These are phyloP conservation scores for Acyrthosiphon pisum DNA, from an alignment of 1,140 invertebrate genomes.

Conservation along the genomic window DNA sequence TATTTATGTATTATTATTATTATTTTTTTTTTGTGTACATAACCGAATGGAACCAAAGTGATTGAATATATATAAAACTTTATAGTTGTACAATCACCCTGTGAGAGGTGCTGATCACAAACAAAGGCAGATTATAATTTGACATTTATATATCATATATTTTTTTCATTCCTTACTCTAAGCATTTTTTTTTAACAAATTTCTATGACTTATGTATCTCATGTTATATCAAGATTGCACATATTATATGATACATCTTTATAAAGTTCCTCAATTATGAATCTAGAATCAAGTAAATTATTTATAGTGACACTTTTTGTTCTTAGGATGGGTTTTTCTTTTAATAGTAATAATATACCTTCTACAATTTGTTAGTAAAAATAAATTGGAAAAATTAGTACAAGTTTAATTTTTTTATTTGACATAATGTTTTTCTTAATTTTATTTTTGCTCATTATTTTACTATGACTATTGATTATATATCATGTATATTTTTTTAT, in stretches of 20 bases:
- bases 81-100: slow-evolving; percentile 49
- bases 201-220: not conserved
- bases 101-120: slow-evolving; percentile 36
- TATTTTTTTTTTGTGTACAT: slow-evolving; percentile 47
- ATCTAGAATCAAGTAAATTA: slow-evolving; percentile 15
- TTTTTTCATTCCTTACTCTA: slow-evolving; percentile 16
- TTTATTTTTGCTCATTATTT: slow-evolving; percentile 26
- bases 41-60: slow-evolving; percentile 53
- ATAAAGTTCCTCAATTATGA: slow-evolving; percentile 29
- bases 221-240: not conserved
- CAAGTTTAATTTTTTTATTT: slow-evolving; percentile 14
- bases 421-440: not conserved
- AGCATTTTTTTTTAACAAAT: slow-evolving; percentile 6
- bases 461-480: not conserved
- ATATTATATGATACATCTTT: slow-evolving; percentile 19
- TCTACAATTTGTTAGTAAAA: not conserved
- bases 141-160: not conserved
- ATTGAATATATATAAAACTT: slow-evolving; percentile 39
- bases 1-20: slow-evolving; percentile 53
- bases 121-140: slow-evolving; percentile 49
- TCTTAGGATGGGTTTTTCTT: not conserved
- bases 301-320: not conserved
- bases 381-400: not conserved
- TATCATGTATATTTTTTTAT: slow-evolving; percentile 31
- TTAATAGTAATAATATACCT: not conserved